Percentiles rank a stretch among this genome's conserved stretches.
These are phyloP conservation scores for Poecile montanus DNA, from an alignment of 2,797 vertebrate genomes.

Conservation along the genomic window DNA sequence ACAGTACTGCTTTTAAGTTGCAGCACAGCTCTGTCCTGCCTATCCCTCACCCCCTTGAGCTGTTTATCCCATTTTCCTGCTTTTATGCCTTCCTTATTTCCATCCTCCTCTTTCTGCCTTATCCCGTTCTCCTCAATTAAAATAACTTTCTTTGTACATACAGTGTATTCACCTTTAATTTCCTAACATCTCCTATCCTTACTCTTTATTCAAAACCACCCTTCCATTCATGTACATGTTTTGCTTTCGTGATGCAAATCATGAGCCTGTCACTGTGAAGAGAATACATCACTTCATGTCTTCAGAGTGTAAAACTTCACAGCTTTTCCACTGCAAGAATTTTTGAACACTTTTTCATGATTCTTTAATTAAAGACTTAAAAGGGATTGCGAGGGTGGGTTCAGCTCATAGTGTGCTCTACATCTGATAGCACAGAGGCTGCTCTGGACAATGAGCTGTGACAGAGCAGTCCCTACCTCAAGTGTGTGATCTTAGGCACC, in stretches of 20 bases:
- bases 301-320: background rate
- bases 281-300: background rate
- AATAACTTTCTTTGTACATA: background rate
- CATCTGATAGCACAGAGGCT: background rate
- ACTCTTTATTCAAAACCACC: background rate
- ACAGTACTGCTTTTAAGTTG: background rate
- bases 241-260: background rate
- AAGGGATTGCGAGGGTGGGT: background rate
- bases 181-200: background rate
- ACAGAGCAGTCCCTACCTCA: background rate
- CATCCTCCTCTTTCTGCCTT: background rate
- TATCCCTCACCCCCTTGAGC: background rate
- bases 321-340: background rate
- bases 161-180: background rate
- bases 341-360: background rate
- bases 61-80: background rate
- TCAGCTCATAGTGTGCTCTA: rapidly evolving
- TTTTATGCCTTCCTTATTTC: background rate
- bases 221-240: background rate
- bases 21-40: background rate
- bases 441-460: background rate
- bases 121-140: background rate
- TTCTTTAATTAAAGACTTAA: background rate
- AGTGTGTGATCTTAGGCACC: background rate
- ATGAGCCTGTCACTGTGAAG: background rate